Conservation (phyloP, 2,888 invertebrate species). For the Parnassius glacialis region DNA sequence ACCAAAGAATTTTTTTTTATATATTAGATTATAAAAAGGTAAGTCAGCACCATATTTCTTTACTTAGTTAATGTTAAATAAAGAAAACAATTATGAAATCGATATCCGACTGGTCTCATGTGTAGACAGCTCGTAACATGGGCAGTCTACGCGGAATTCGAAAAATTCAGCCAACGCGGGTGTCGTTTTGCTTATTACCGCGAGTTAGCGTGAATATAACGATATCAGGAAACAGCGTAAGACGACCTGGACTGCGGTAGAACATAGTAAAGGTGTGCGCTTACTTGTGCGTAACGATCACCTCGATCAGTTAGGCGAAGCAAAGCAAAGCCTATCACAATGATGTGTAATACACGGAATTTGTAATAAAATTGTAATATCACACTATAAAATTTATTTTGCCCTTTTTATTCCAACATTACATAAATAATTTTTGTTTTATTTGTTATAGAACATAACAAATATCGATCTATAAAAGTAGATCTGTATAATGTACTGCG, state of each 20-base stretch:
- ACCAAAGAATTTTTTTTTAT: no score
- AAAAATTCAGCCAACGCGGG: constrained; percentile 39
- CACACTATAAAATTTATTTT: no score
- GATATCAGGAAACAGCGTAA: constrained; percentile 45
- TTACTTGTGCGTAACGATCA: constrained; percentile 12
- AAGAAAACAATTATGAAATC: not conserved
- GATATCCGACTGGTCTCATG: not conserved
- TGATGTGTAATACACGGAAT: no score
- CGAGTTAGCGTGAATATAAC: constrained; percentile 40
- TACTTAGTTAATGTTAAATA: no score
- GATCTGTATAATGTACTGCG: no score
- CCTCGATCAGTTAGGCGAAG: constrained; percentile 12
- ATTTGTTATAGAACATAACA: no score
- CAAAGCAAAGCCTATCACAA: not conserved
- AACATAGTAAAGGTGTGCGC: constrained; percentile 22
- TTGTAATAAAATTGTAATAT: no score
- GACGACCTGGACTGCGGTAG: constrained; percentile 31
- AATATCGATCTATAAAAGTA: no score
- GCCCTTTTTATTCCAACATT: no score
- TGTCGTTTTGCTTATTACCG: constrained; percentile 35
- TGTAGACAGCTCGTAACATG: constrained; percentile 8
- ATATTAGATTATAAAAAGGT: no score
- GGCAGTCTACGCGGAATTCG: constrained; percentile 38
- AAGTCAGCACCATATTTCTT: no score
- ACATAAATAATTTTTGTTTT: no score